These are phyloP conservation scores for Melanogrammus aeglefinus DNA, from an alignment of 2,797 vertebrate species.

Conservation along the genomic window DNA sequence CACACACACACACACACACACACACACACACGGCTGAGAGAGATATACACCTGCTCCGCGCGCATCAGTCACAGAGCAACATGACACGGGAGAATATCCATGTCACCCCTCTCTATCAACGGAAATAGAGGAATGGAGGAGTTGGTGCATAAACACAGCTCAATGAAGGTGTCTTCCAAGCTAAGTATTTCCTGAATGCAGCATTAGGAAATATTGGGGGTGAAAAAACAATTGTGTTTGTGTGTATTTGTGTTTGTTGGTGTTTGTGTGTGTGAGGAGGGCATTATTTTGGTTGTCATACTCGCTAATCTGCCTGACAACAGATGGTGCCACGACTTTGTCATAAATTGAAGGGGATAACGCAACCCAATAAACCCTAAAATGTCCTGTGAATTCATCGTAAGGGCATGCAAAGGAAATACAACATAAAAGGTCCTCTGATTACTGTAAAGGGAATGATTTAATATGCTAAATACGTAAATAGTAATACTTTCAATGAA, in stretches of 20 bases:
- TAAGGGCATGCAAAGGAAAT: background rate
- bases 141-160: background rate
- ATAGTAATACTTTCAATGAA: background rate
- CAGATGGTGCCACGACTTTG: background rate
- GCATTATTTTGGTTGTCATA: background rate
- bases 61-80: background rate
- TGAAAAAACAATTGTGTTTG: background rate
- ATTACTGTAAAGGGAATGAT: background rate
- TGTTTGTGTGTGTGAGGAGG: background rate
- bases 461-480: background rate
- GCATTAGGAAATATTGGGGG: background rate
- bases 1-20: slow-evolving; percentile 30
- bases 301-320: background rate
- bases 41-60: background rate
- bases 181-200: background rate
- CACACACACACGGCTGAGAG: background rate
- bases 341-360: too few relatives aligned
- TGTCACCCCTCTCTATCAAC: background rate
- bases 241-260: background rate
- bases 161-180: background rate
- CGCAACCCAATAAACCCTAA: too few relatives aligned
- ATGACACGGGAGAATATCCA: background rate
- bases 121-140: background rate
- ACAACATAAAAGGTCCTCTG: background rate
- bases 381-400: background rate